Evolutionary conservation across 2,888 invertebrate species (phyloP), one percentile per base, ranked within the genome.

Genomic region (Sturmia bella): DNA sequence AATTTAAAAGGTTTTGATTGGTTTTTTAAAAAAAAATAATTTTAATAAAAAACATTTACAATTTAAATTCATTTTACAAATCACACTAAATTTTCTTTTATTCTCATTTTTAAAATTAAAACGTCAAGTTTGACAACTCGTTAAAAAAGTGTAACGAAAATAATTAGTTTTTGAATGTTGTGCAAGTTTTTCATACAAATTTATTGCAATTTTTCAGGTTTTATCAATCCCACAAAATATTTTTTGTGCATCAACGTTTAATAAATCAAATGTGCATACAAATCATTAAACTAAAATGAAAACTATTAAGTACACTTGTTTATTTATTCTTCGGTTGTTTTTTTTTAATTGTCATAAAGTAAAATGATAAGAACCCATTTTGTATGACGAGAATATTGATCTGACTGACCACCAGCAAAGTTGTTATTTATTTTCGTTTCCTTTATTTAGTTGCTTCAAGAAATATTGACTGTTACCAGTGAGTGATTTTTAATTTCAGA

Each of bases 331-430:
- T 32, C n/a, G n/a, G n/a, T n/a, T n/a, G n/a, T n/a, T n/a, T n/a
- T 9, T 7, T 32, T 32, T 27, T 32, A 9, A 32, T 32, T 3
- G 32, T 7, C 32, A 32, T 32, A 1, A 32, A 32, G 3, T 7
- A 32, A 6, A 6, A 1, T 32, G 32, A 32, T 32, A 32, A 32
- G 32, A 32, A 32, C 5, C 9, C 45, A 4, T 2, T 39, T 15
- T 0, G 9, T 37, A 11, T 24, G 45, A 21, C 21, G 5, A 19
- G 11, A 2, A 7, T 24, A 15, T 19, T 56, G 6, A 1, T n/a
- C 13, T 41, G 56, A 52, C 75, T 59, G 56, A 52, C 75, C 66
- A 75, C 66, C 66, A 75, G 66, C 75, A 66, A 75, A 50, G 50
- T 59, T 59, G 45, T 45, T 75, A 61, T 63, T 27, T 11, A 39